Conservation (phyloP, 2,888 invertebrate genomes). For the Bugulina stolonifera region DNA sequence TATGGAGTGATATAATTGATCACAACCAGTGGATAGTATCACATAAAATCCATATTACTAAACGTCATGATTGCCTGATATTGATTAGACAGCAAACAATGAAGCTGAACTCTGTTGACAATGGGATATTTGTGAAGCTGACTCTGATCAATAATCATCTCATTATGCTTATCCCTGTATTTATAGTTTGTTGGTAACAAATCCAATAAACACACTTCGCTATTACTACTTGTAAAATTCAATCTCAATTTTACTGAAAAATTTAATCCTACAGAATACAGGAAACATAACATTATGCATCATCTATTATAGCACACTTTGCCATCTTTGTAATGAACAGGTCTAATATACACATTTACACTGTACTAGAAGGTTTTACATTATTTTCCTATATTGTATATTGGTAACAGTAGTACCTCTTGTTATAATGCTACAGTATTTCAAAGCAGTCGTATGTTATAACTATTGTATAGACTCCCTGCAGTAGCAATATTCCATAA, state of each 20-base stretch:
- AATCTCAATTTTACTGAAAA: too few species aligned
- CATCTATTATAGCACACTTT: too few species aligned
- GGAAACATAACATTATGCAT: too few species aligned
- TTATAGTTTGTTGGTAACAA: not conserved
- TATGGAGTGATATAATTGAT: not conserved
- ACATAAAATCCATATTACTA: constrained; percentile 19
- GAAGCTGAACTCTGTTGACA: constrained; percentile 1
- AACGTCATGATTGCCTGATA: not conserved
- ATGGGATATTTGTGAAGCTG: not conserved
- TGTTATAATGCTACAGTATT: too few species aligned
- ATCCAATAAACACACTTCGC: not conserved
- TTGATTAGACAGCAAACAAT: not conserved
- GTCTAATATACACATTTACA: not conserved
- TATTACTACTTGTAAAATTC: too few species aligned
- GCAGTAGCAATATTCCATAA: too few species aligned
- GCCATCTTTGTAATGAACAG: not conserved
- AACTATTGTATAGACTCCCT: too few species aligned
- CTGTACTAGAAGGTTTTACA: not conserved
- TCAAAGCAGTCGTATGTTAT: too few species aligned
- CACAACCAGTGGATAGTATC: not conserved
- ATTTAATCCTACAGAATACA: too few species aligned
- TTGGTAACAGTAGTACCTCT: not conserved
- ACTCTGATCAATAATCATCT: not conserved
- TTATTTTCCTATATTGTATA: not conserved
- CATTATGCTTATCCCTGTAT: not conserved